phyloP scores from a whole-genome alignment of 2,888 invertebrate genomes.

The Sphaerophoria rueppellii region DNA sequence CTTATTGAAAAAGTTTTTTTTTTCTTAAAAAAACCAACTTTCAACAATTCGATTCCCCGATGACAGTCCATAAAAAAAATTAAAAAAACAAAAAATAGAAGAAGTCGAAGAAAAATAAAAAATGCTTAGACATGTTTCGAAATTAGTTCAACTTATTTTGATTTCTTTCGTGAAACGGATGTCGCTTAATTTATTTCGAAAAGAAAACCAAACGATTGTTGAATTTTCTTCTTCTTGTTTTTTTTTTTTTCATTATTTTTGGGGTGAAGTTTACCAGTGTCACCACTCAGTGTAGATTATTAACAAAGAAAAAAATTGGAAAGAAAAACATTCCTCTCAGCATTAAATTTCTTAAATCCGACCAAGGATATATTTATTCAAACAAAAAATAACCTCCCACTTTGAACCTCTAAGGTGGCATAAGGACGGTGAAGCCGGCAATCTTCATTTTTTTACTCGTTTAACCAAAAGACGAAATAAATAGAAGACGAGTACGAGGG shows the following conservation, averaged over 20 bases:
- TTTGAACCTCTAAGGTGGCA: constrained; percentile 29
- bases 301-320: constrained; percentile 39
- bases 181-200: constrained; percentile 68
- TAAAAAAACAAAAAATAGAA: constrained; percentile 5
- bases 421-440: constrained; percentile 2
- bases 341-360: constrained; percentile 26
- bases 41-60: constrained; percentile 35
- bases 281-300: constrained; percentile 68
- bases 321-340: constrained; percentile 3
- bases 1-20: constrained; percentile 66
- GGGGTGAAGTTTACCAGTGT: constrained; percentile 64
- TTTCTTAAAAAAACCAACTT: not conserved
- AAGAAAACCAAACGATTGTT: constrained; percentile 22
- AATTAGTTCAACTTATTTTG: constrained; percentile 72
- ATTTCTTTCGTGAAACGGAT: constrained; percentile 67
- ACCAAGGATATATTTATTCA: constrained; percentile 15
- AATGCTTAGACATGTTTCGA: constrained; percentile 65
- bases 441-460: not conserved
- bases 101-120: constrained; percentile 16
- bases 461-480: not conserved
- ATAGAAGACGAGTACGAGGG: not conserved
- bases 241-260: constrained; percentile 19
- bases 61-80: constrained; percentile 54
- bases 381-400: not conserved
- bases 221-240: constrained; percentile 25